Evolutionary conservation across 2,113 vertebrate genomes (phyloP).

Genomic region (Mixornis gularis): DNA sequence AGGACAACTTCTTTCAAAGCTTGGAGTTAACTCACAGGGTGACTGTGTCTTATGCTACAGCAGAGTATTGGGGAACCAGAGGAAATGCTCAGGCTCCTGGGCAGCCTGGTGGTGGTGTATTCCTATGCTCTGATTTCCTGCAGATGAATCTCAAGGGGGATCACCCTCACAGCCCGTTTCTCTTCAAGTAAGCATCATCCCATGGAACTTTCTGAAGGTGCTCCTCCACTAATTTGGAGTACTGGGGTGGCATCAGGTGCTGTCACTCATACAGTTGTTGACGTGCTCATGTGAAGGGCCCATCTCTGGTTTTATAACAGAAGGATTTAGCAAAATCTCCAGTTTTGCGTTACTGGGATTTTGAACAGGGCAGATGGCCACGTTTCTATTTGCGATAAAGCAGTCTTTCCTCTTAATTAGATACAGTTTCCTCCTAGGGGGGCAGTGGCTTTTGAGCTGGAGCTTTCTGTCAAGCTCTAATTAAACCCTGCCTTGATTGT

Average conservation of each 20-base stretch:
- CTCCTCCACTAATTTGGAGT: background rate
- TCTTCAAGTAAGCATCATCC: background rate
- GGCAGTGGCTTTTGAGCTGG: slow-evolving; percentile 34
- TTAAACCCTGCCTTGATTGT: slow-evolving; percentile 50
- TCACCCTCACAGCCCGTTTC: background rate
- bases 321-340: slow-evolving; percentile 39
- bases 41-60: accelerated
- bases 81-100: background rate
- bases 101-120: background rate
- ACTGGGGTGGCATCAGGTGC: background rate
- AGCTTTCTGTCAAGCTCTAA: slow-evolving; percentile 48
- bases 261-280: background rate
- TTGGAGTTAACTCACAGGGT: background rate
- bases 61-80: background rate
- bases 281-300: background rate
- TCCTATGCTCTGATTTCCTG: background rate
- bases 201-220: background rate
- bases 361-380: slow-evolving; percentile 58
- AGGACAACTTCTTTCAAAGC: background rate
- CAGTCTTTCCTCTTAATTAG: slow-evolving; percentile 54
- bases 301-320: slow-evolving; percentile 38
- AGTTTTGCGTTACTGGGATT: slow-evolving; percentile 17
- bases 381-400: background rate
- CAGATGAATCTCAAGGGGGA: background rate
- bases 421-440: slow-evolving; percentile 29